Base-by-base conservation (phyloP, 2,888 invertebrate species). In the Ernsta delagoae region DNA sequence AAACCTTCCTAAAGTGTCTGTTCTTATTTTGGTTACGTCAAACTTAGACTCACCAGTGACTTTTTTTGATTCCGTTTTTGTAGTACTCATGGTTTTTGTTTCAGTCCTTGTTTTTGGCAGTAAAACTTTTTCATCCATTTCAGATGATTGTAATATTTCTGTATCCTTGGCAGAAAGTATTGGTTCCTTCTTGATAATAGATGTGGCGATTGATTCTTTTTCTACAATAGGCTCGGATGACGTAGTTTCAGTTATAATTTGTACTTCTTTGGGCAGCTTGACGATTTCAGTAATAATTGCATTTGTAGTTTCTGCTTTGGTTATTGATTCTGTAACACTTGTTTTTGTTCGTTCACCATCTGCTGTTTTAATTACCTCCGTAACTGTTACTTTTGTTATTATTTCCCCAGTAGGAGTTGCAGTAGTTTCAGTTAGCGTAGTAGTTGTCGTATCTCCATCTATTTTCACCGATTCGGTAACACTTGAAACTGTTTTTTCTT, bases 11-110 rank as follows among this genome's bases (percentile, higher is more conserved):
- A 92, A 79, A 12, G 91, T 92, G 65, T 92, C 92, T 7, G 90
- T 88, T 62, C 90, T 78, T 73, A 91, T 92, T 83, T 91, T 91
- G 0, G 84, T 83, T 4, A 92, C 86, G 73, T 92, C 91, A 75
- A 92, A 90, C 75, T 91, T 92, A 61, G 78, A 77, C 65, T 82
- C 79, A 8, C 72, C 41, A 12, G 71, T 70, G 16, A 76, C 73
- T 6, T 78, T 75, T 11, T 73, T 72, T 34, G 57, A 57, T 43
- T 77, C 75, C 50, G 81, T 83, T 75, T 80, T 83, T 1, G 77
- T 74, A 0, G 45, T 54, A 31, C n/a, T 70, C 11, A 59, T 36
- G 36, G 78, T 72, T 12, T 39, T 57, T n/a, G 11, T 56, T 45
- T 60, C 65, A 16, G 78, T 78, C 5, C 75, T 80, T 0, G 76